Evolutionary conservation across 2,888 invertebrate genomes (phyloP), one percentile per base, ranked within the genome.

Genomic region (Callyntrura sp.): DNA sequence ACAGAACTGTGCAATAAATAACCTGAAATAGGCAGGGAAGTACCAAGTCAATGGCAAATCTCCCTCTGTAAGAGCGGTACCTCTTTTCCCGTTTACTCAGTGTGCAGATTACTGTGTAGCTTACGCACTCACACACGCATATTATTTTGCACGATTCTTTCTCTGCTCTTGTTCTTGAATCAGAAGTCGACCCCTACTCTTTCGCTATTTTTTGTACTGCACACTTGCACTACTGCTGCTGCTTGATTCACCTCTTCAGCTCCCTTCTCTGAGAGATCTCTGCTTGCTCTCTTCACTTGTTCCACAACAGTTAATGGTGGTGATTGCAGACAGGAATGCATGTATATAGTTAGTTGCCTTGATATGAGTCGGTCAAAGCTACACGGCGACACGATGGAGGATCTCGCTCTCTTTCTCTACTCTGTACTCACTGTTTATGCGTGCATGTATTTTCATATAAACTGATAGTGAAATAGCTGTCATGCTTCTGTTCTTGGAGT

Each of bases 351-450:
- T 62, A 17, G 81, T 45, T 62, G 60, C 81, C 60, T 81, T 62
- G 45, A 35, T 25, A 48, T 17, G 76, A 79, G 78, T 57, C 78
- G 78, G 78, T 79, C 78, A 51, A 79, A 79, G 78, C 51, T 48
- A 14, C 25, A 14, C 62, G 68, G 35, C 68, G 68, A 68, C 68
- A 68, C 43, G 43, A 68, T 17, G 68, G 43, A 68, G 14, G 28
- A 65, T 65, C 28, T 51, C n/a, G 9, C 51, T 65, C 60, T 60
- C 23, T 60, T 60, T 65, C 68, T n/a, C 68, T 68, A n/a, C 28
- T 28, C 43, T 14, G 12, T 28, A 68, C 68, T 43, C 17, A 68
- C 43, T 68, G 68, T 68, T 35, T 68, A 68, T 43, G 35, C 43
- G 68, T 68, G 17, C 14, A 68, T n/a, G 20, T 60, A 23, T 3